phyloP scores from a whole-genome alignment of 2,888 invertebrate genomes.

The Caenorhabditis sp. region DNA sequence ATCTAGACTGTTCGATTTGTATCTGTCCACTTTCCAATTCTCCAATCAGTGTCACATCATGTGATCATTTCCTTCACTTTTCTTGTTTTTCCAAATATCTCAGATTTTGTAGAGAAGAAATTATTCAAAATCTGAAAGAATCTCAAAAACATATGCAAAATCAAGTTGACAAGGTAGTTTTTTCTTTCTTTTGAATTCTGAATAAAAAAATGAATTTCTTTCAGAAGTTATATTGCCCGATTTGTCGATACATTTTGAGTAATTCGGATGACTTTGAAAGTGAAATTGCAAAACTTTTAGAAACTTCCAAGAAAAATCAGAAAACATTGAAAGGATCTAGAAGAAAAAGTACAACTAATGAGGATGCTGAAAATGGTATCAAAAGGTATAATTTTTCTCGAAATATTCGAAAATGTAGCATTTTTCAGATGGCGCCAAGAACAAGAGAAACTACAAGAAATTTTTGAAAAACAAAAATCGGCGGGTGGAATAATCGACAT shows the following conservation, averaged over 20 bases:
- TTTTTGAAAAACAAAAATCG: constrained; percentile 22
- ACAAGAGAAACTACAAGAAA: constrained; percentile 12
- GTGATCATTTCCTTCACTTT: constrained; percentile 33
- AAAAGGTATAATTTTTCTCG: background rate
- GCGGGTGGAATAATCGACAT: constrained; percentile 32
- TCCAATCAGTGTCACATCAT: constrained; percentile 22
- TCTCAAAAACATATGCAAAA: constrained; percentile 13
- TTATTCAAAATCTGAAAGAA: constrained; percentile 8
- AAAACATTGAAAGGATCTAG: constrained; percentile 11
- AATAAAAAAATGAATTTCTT: background rate
- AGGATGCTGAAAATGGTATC: constrained; percentile 10
- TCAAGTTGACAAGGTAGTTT: constrained; percentile 9
- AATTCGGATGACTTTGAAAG: background rate
- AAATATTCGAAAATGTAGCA: background rate
- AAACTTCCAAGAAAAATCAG: constrained; percentile 8
- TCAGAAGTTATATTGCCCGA: constrained; percentile 29
- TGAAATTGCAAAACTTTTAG: constrained; percentile 8
- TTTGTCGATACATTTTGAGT: constrained; percentile 17
- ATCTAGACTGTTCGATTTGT: constrained; percentile 33
- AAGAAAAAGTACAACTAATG: constrained; percentile 8
- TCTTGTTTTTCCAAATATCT: constrained; percentile 20
- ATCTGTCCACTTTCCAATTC: constrained; percentile 6
- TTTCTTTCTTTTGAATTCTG: background rate
- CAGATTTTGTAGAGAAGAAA: background rate
- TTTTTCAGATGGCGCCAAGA: constrained; percentile 25